Percentiles rank a stretch among this genome's conserved stretches.
Conservation (phyloP, 2,113 vertebrate genomes). For the Pipa parva region DNA sequence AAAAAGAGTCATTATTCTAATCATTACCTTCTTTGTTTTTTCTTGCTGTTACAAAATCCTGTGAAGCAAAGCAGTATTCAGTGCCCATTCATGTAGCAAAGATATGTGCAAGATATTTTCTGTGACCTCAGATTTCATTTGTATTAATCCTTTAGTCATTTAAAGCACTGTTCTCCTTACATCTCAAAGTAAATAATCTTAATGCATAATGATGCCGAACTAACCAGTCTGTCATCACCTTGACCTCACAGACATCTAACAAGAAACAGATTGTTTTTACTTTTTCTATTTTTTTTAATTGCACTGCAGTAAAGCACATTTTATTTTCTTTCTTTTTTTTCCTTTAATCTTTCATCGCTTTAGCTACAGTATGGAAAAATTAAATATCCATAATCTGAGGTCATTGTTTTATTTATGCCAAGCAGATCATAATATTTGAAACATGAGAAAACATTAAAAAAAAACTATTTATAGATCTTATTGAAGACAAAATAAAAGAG, state of each 20-base stretch:
- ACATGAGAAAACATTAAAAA: conserved; percentile 11
- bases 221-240: conserved; percentile 1
- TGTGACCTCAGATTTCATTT: not conserved
- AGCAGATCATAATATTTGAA: conserved; percentile 26
- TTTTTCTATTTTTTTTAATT: not conserved
- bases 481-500: conserved; percentile 22
- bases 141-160: not conserved
- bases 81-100: not conserved
- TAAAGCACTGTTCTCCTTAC: too few species aligned
- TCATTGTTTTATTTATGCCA: conserved; percentile 18
- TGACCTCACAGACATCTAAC: not conserved
- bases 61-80: not conserved
- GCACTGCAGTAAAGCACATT: not conserved
- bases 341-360: too few species aligned
- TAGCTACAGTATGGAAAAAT: not conserved
- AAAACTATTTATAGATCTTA: conserved; percentile 24
- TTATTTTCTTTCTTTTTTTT: too few species aligned
- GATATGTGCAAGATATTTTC: too few species aligned
- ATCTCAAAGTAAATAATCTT: not conserved
- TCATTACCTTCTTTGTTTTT: too few species aligned
- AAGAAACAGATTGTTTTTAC: not conserved
- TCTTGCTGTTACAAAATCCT: too few species aligned
- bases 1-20: too few species aligned
- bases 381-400: not conserved
- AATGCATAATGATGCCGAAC: not conserved